These are phyloP conservation scores for Ceyx cyanopectus DNA, from an alignment of 2,113 vertebrate species.

Conservation along the genomic window DNA sequence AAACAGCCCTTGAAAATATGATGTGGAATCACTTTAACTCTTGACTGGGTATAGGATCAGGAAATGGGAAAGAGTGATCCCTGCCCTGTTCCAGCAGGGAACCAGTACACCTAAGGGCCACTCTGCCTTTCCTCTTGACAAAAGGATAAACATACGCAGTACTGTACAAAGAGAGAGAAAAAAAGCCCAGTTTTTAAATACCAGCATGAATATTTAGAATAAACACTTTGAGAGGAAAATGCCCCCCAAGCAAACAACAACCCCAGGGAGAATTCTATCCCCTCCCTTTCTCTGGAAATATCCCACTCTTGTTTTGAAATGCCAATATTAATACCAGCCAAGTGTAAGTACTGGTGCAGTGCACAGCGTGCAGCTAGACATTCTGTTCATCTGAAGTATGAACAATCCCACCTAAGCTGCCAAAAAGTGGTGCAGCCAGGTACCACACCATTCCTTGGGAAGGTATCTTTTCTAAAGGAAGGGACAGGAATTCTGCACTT, in stretches of 20 bases:
- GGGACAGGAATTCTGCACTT: not conserved
- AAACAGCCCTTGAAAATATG: not conserved
- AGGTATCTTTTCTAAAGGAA: not conserved
- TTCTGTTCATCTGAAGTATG: not conserved
- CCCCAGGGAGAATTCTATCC: not conserved
- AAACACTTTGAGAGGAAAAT: not conserved
- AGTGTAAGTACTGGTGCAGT: not conserved
- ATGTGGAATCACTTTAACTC: not conserved
- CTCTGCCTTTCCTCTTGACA: not conserved
- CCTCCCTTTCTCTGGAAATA: not conserved
- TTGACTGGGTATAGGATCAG: not conserved
- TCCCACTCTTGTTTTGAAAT: not conserved
- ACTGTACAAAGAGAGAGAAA: rapidly evolving
- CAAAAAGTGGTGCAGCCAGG: not conserved
- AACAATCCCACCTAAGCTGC: not conserved
- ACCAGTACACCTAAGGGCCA: not conserved
- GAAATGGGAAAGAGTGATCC: not conserved
- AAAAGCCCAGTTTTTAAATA: not conserved
- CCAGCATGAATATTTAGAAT: not conserved
- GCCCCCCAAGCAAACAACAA: rapidly evolving
- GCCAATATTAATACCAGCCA: not conserved
- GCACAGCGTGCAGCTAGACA: not conserved
- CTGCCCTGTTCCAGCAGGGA: not conserved
- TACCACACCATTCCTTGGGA: not conserved
- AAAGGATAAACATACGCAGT: not conserved